These are phyloP conservation scores for Molorchus minor DNA, from an alignment of 2,888 invertebrate genomes.

Conservation along the genomic window DNA sequence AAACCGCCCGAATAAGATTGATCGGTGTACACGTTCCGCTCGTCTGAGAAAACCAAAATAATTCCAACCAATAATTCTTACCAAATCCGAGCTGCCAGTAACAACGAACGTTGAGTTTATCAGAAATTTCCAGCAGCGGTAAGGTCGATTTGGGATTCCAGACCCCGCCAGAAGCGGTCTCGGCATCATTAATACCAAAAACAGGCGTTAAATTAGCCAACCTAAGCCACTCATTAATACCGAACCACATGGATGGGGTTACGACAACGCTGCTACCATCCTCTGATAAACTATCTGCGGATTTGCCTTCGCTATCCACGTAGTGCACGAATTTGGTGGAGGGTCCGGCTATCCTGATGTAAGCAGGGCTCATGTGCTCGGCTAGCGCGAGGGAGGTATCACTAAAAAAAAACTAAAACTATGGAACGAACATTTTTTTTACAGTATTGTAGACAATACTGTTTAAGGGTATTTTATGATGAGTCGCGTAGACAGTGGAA, in stretches of 20 bases:
- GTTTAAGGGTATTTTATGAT: too few relatives aligned
- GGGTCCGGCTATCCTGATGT: slow-evolving; percentile 77
- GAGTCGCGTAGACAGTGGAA: too few relatives aligned
- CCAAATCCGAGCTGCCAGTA: slow-evolving; percentile 81
- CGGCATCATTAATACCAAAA: slow-evolving; percentile 72
- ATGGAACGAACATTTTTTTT: not conserved
- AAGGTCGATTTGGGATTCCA: slow-evolving; percentile 78
- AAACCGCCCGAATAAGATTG: too few relatives aligned
- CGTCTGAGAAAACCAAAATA: not conserved
- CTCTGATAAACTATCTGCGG: slow-evolving; percentile 25
- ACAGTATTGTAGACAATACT: slow-evolving; percentile 5
- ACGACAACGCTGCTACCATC: slow-evolving; percentile 48
- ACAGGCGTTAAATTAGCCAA: slow-evolving; percentile 72
- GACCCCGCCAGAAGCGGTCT: slow-evolving; percentile 63
- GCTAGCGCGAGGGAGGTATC: slow-evolving; percentile 73
- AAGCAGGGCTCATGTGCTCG: slow-evolving; percentile 74
- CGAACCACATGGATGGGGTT: slow-evolving; percentile 57
- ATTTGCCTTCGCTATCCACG: slow-evolving; percentile 45
- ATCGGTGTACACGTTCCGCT: not conserved
- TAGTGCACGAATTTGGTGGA: slow-evolving; percentile 65
- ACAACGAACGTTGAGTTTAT: slow-evolving; percentile 70
- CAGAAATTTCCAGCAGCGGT: slow-evolving; percentile 74
- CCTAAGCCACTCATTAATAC: slow-evolving; percentile 66
- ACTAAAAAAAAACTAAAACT: slow-evolving; percentile 54
- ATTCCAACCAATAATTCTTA: slow-evolving; percentile 55